Base-by-base conservation (phyloP, 2,797 vertebrate genomes). In the Sebastes matsubarae region DNA sequence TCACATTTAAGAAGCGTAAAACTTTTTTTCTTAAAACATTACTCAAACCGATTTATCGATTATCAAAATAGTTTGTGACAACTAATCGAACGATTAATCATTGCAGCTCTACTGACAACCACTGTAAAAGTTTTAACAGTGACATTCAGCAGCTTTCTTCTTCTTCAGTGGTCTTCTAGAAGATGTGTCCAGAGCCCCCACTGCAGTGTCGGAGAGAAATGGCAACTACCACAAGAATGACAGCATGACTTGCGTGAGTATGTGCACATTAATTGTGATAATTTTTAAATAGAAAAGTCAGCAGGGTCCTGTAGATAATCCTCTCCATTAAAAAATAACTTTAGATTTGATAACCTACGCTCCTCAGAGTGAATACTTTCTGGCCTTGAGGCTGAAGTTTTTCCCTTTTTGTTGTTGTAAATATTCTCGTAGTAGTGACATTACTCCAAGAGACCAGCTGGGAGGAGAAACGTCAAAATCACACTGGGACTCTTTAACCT, bases 151-250 rank as follows among this genome's bases (percentile, higher is more conserved):
- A 0, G 30, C 59, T 12, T 34, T 34, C 30, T 34, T 8, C 60
- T 34, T 63, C 60, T n/a, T 20, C 58, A 20, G 58, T 30, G 58
- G 58, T 29, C 8, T 29, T 29, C 8, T 18, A 50, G 27, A 30
- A 30, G 58, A 60, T 27, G 29, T 24, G n/a, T 69, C 67, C 29
- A 34, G 50, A 25, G 22, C 14, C 0, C 38, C 42, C 0, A 50
- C 42, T 50, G 42, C 42, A 50, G 9, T 42, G 54, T 16, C 16
- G 5, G 8, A 36, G 16, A 27, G 38, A 46, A 66, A 18, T 7
- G 24, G 18, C 16, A n/a, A 46, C 38, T 59, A 7, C 3, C 3
- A n/a, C 54, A 5, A 0, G n/a, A 1, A 36, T 0, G n/a, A 8
- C 12, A 16, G 61, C 61, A 1, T 16, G 0, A 18, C 7, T 29